Evolutionary conservation across 2,888 invertebrate species (phyloP).

Genomic region (Cosmorhoe ocellata): DNA sequence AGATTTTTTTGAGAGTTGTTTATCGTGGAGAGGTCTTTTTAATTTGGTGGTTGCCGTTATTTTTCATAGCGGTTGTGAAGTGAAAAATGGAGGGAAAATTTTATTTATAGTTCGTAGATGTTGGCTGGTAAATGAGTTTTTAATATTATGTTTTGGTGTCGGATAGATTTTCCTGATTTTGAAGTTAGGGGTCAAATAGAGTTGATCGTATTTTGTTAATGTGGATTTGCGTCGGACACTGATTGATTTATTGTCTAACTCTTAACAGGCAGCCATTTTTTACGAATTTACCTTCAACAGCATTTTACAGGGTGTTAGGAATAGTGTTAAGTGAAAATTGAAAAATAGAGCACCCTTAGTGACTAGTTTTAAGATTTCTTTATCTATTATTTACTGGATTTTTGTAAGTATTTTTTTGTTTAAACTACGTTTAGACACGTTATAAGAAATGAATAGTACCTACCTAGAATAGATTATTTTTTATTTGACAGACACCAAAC

Average conservation of each 20-base stretch:
- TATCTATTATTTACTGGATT: no score
- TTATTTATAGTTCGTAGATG: constrained; percentile 38
- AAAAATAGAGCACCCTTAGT: no score
- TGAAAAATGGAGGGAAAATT: constrained; percentile 39
- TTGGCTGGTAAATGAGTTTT: constrained; percentile 34
- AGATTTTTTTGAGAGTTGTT: constrained; percentile 7
- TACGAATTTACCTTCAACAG: no score
- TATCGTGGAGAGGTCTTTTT: constrained; percentile 13
- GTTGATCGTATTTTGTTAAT: neutral
- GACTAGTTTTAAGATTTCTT: no score
- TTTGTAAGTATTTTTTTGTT: no score
- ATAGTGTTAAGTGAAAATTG: no score
- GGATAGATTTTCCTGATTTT: constrained; percentile 18
- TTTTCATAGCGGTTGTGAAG: constrained; percentile 34
- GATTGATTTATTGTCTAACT: neutral
- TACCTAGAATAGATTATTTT: no score
- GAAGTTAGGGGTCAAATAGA: neutral
- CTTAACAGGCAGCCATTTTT: no score
- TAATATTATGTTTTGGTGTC: constrained; percentile 37
- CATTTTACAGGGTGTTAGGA: no score
- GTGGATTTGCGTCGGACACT: neutral
- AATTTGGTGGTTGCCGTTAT: constrained; percentile 28
- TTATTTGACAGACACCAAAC: no score
- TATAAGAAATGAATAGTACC: no score
- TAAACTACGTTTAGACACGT: no score